These are phyloP conservation scores for Eubasilissa splendida DNA, from an alignment of 2,888 invertebrate species.

Conservation along the genomic window DNA sequence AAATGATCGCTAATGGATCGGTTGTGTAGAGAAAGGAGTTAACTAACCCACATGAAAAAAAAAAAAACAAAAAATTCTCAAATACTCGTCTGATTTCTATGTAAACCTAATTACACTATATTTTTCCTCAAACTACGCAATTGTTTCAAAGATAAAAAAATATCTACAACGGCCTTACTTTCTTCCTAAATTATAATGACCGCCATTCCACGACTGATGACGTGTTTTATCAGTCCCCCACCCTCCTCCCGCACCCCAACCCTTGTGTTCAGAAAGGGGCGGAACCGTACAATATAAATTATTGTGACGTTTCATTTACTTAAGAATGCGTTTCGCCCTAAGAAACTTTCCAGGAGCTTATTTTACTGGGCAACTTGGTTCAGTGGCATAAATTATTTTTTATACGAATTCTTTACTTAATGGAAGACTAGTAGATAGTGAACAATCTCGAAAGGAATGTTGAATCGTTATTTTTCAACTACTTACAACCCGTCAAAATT, in stretches of 20 bases:
- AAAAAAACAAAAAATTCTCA: too few species aligned
- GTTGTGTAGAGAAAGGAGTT: too few species aligned
- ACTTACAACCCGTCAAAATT: too few species aligned
- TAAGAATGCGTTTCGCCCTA: constrained; percentile 53
- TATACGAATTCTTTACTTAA: constrained; percentile 10
- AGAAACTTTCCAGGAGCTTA: constrained; percentile 14
- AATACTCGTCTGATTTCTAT: too few species aligned
- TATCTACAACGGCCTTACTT: constrained; percentile 16
- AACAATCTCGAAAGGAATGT: too few species aligned
- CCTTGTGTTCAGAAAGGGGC: constrained; percentile 23
- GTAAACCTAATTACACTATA: too few species aligned
- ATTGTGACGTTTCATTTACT: constrained; percentile 57
- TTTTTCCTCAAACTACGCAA: too few species aligned
- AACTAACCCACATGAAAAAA: too few species aligned
- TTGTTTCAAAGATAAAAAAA: neutral
- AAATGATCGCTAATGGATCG: too few species aligned
- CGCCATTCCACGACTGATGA: constrained; percentile 51
- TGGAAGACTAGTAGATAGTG: neutral
- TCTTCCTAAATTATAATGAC: constrained; percentile 41
- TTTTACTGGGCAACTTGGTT: neutral
- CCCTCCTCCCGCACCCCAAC: constrained; percentile 25
- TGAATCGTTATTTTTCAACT: too few species aligned
- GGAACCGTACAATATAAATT: constrained; percentile 51
- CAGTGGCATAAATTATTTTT: constrained; percentile 17
- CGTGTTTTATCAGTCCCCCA: constrained; percentile 50